Base-by-base conservation (phyloP, 2,888 invertebrate genomes). In the Nephrotoma flavescens region DNA sequence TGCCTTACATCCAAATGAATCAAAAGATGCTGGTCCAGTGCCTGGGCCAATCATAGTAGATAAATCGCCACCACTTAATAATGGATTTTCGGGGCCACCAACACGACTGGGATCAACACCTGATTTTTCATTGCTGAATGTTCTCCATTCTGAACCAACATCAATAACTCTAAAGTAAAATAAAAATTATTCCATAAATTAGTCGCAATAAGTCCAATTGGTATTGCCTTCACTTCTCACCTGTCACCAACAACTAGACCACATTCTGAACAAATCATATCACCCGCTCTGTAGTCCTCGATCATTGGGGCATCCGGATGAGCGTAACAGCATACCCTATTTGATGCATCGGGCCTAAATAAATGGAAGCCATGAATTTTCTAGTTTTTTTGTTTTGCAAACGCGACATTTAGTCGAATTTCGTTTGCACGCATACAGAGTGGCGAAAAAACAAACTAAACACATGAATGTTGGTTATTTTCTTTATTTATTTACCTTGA, bases 81-180 rank as follows among this genome's bases (percentile, higher is more conserved):
- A 92, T 0, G 98, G 97, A 92, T 99, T 99, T 93, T 99, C 99
- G 0, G 99, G 98, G 0, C 99, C 99, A 93, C 99, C 99, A 88
- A 99, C 99, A 96, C 99, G 98, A 92, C 98, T 98, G 4, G 99
- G 99, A 92, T 99, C 99, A 0, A 97, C 97, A 7, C 97, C 97
- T 86, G 96, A 95, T 90, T 98, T 99, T 91, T 99, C 99, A 91
- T 99, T 99, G 90, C 98, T 98, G 92, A 99, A 99, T 87, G 99
- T 99, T 91, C 99, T 94, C 99, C 99, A 99, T 92, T 99, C 99
- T 4, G 99, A 99, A 47, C 99, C 99, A n/a, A 99, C 99, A 92
- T 99, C 99, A 88, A 99, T 98, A 0, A 99, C 98, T 90, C 99
- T 98, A 44, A 1, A 85, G 45, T 2, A 19, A 19, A 42, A 91